phyloP scores from a whole-genome alignment of 2,888 invertebrate species.

The Epinotia bilunana region DNA sequence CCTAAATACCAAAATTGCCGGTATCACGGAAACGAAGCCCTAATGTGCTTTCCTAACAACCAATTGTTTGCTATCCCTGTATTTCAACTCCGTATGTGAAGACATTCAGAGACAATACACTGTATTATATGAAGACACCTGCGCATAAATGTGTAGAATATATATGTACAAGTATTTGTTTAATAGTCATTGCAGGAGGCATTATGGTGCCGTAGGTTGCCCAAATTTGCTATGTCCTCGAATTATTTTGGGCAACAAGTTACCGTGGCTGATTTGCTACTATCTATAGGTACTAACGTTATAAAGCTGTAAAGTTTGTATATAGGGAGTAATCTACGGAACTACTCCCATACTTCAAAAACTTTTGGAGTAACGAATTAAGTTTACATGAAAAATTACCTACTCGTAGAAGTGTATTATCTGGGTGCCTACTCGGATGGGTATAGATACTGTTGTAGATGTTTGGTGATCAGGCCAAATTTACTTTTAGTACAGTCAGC shows the following conservation, averaged over 20 bases:
- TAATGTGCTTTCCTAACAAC: slow-evolving; percentile 29
- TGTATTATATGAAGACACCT: neutral
- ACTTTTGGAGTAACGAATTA: too few species aligned
- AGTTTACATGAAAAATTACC: too few species aligned
- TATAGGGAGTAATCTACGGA: too few species aligned
- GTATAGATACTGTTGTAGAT: too few species aligned
- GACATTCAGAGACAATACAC: slow-evolving; percentile 1
- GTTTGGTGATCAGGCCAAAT: too few species aligned
- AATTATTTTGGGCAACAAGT: neutral
- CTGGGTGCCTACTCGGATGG: too few species aligned
- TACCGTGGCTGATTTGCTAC: neutral
- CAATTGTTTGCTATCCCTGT: slow-evolving; percentile 25
- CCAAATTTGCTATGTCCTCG: slow-evolving; percentile 24
- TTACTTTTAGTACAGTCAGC: too few species aligned
- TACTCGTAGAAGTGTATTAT: too few species aligned
- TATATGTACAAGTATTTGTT: slow-evolving; percentile 4
- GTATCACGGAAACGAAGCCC: neutral
- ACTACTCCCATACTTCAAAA: too few species aligned
- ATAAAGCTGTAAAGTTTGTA: too few species aligned
- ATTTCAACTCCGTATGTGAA: slow-evolving; percentile 11
- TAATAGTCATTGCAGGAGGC: slow-evolving; percentile 19
- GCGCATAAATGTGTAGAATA: slow-evolving; percentile 5
- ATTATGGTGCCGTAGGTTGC: slow-evolving; percentile 33
- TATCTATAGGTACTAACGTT: too few species aligned
- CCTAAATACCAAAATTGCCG: slow-evolving; percentile 7